Evolutionary conservation across 2,888 invertebrate species (phyloP), one percentile per base, ranked within the genome.

Genomic region (Cerceris ruficornis): DNA sequence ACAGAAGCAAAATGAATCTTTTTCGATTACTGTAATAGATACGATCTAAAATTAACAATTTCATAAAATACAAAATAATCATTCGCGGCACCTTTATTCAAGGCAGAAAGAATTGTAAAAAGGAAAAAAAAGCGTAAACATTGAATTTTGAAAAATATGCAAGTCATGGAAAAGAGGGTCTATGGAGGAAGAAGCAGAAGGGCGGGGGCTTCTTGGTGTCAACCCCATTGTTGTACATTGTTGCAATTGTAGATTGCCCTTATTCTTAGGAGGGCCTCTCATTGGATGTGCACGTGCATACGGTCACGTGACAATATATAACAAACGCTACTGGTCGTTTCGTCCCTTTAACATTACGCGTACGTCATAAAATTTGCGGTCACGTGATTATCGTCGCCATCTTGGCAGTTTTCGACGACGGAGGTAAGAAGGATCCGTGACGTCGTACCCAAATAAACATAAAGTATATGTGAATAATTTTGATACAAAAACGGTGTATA

Each of bases 381-480:
- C 90, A 90, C 90, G 90, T 90, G 90, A 90, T 82, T 80, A 72
- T 62, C 64, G 81, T 81, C 81, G 90, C 90, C 90, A 90, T 90
- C 89, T 90, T 90, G 88, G 86, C 86, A 89, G 89, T 90, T 90
- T 89, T 88, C 88, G 88, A 87, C 87, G 87, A 88, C 87, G 84
- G 86, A 89, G 85, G 88, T 85, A 87, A 88, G 89, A 89, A 90
- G 87, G 87, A 88, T 87, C 85, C 84, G 88, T 90, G 90, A 90
- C 90, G 89, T 90, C 88, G 87, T 79, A 83, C 79, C 82, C 83
- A 86, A 90, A 86, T 89, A 88, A 90, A 89, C 88, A 89, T 77
- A 86, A 86, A 81, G 85, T 88, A 86, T 83, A 88, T 85, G 88
- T 88, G 86, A 87, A 82, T 82, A 84, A 84, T 78, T 81, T 72